Percentiles rank a stretch among this genome's conserved stretches.
Conservation (phyloP, 2,888 invertebrate genomes). For the Amphimallon solstitiale region DNA sequence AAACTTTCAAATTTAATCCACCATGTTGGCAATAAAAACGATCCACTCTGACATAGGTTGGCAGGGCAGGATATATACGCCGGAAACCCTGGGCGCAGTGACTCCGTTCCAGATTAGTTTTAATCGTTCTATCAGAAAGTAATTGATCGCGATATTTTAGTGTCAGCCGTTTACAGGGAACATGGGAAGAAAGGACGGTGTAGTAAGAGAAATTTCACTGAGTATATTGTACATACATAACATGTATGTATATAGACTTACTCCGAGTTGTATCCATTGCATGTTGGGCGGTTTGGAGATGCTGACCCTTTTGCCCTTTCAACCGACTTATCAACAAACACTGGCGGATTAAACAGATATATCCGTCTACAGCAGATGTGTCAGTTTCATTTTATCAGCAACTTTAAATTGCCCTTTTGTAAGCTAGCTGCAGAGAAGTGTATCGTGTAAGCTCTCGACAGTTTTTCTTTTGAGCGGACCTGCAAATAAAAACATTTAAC, state of each 20-base stretch:
- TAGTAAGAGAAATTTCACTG: too few relatives aligned
- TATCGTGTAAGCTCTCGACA: conserved; percentile 25
- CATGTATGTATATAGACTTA: background rate
- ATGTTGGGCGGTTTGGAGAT: conserved; percentile 27
- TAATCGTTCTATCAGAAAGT: conserved; percentile 58
- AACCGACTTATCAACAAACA: conserved; percentile 47
- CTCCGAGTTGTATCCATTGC: background rate
- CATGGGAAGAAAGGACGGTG: too few relatives aligned
- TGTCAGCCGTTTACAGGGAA: too few relatives aligned
- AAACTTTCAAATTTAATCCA: conserved; percentile 53
- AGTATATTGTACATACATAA: background rate
- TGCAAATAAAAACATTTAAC: conserved; percentile 29
- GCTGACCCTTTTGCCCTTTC: conserved; percentile 47
- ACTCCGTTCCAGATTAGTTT: conserved; percentile 51
- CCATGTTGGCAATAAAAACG: conserved; percentile 53
- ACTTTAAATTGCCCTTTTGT: conserved; percentile 36
- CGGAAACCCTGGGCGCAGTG: background rate
- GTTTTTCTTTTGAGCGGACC: conserved; percentile 22
- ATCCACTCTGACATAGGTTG: conserved; percentile 53
- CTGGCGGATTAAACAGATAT: conserved; percentile 40
- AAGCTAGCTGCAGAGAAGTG: conserved; percentile 6
- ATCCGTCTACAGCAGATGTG: conserved; percentile 37
- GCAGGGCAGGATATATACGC: conserved; percentile 30
- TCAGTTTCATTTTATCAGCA: conserved; percentile 38
- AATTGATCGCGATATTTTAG: conserved; percentile 52